These are phyloP conservation scores for Garrulus glandarius DNA, from an alignment of 2,797 vertebrate genomes.

Conservation along the genomic window DNA sequence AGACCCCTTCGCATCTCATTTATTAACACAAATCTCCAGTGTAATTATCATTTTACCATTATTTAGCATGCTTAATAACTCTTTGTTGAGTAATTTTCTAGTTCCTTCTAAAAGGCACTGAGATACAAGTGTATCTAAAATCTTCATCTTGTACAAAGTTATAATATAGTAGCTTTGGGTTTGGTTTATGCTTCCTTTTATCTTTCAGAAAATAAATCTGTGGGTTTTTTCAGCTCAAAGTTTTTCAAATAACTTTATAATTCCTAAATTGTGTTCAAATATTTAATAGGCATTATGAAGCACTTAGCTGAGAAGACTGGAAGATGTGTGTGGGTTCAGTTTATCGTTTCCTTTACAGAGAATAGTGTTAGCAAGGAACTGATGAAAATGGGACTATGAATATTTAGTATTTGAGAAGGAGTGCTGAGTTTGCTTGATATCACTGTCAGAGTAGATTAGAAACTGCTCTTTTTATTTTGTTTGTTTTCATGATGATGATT, in stretches of 20 bases:
- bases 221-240: background rate
- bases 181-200: background rate
- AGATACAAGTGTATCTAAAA: background rate
- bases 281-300: background rate
- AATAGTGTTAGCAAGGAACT: background rate
- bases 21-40: constrained; percentile 43
- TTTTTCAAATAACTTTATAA: background rate
- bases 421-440: constrained; percentile 40
- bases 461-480: constrained; percentile 19
- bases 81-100: background rate
- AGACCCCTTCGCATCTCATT: constrained; percentile 12
- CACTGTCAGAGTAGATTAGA: constrained; percentile 37
- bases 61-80: constrained; percentile 32
- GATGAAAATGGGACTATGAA: background rate
- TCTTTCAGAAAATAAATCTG: background rate
- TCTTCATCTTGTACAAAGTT: background rate
- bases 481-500: background rate
- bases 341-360: background rate
- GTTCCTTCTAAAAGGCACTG: background rate
- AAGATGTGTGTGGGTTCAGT: background rate
- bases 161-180: background rate
- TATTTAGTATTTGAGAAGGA: constrained; percentile 61
- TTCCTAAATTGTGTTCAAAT: background rate
- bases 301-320: background rate
- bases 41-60: constrained; percentile 52